phyloP scores from a whole-genome alignment of 2,797 vertebrate species.

The Alca torda region DNA sequence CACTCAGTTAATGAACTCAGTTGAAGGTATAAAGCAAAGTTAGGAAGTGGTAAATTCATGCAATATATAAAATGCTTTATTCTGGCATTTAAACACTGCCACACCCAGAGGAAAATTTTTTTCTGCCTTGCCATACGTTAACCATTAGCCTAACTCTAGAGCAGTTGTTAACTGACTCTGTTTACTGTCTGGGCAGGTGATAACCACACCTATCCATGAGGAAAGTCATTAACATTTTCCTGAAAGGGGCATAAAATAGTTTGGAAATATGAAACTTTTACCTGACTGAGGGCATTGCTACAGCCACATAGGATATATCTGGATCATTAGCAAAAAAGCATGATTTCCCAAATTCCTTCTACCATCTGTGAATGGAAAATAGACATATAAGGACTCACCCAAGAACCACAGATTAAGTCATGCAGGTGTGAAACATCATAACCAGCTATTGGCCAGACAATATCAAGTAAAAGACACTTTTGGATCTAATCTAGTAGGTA shows the following conservation, averaged over 20 bases:
- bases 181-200: conserved; percentile 34
- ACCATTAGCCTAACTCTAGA: background rate
- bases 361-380: background rate
- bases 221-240: background rate
- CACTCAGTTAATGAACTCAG: background rate
- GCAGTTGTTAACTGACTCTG: background rate
- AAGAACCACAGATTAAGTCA: background rate
- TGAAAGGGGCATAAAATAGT: background rate
- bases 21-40: background rate
- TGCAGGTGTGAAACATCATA: background rate
- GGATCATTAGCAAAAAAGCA: rapidly evolving
- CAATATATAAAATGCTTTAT: background rate
- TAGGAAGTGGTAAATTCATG: background rate
- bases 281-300: background rate
- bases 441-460: rapidly evolving
- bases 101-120: background rate
- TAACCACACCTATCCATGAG: background rate
- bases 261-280: background rate
- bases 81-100: background rate
- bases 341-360: background rate
- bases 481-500: background rate
- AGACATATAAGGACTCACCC: background rate
- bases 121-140: background rate
- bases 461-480: background rate
- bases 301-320: background rate